Evolutionary conservation across 1,140 invertebrate species (phyloP).

Genomic region (Plodia interpunctella): DNA sequence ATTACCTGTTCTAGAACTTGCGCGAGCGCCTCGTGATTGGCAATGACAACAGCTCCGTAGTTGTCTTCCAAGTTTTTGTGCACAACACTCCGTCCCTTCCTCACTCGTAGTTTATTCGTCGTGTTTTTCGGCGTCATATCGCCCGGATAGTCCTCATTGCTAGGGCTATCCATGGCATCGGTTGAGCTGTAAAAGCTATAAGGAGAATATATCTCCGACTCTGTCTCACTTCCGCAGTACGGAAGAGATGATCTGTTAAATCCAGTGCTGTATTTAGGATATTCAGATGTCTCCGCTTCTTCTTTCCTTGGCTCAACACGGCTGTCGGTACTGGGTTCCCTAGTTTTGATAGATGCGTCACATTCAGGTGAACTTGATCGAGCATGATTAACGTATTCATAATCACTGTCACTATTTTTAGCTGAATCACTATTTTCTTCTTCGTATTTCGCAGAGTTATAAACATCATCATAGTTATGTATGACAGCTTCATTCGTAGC

Average conservation of each 20-base stretch:
- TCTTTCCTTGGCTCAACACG: slow-evolving; percentile 39
- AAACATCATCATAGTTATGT: slow-evolving; percentile 73
- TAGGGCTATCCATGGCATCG: slow-evolving; percentile 63
- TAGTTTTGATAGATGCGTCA: slow-evolving; percentile 73
- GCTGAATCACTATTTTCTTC: slow-evolving; percentile 66
- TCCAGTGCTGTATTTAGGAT: slow-evolving; percentile 61
- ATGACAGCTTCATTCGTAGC: slow-evolving; percentile 65
- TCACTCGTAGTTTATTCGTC: slow-evolving; percentile 82
- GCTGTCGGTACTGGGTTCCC: slow-evolving; percentile 45
- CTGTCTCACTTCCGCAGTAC: slow-evolving; percentile 88
- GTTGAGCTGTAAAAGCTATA: slow-evolving; percentile 84
- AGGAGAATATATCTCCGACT: slow-evolving; percentile 88
- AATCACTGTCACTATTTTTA: slow-evolving; percentile 79
- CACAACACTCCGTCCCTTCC: slow-evolving; percentile 86
- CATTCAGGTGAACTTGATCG: slow-evolving; percentile 82
- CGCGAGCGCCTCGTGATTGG: slow-evolving; percentile 91
- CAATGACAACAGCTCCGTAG: slow-evolving; percentile 91
- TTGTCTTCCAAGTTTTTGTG: slow-evolving; percentile 91
- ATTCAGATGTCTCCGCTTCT: slow-evolving; percentile 42
- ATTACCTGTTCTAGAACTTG: slow-evolving; percentile 89
- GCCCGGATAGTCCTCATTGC: slow-evolving; percentile 66
- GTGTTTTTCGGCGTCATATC: slow-evolving; percentile 70
- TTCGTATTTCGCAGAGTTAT: slow-evolving; percentile 68
- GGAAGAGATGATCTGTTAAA: slow-evolving; percentile 80
- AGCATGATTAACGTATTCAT: slow-evolving; percentile 79